A percentile compares a stretch with the other conserved stretches of the same genome.
Conservation (phyloP, 2,888 invertebrate genomes). For the Nephrotoma appendiculata region DNA sequence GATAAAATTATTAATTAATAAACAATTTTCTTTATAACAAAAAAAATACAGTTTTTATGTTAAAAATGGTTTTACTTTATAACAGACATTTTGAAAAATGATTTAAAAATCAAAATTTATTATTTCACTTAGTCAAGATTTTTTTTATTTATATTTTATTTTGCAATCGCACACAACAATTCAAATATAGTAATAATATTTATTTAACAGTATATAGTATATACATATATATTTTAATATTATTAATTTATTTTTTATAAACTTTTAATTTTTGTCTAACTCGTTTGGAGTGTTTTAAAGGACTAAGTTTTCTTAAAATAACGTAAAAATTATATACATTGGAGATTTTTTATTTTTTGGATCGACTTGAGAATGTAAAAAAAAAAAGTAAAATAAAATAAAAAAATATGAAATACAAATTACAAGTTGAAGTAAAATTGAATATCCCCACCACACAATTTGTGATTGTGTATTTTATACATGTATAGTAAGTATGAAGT, state of each 20-base stretch:
- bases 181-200: not conserved
- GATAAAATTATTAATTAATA: not conserved
- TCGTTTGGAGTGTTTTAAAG: not conserved
- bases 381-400: not conserved
- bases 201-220: not conserved
- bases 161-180: not conserved
- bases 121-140: not conserved
- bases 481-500: not conserved
- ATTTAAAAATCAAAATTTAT: not conserved
- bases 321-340: not conserved
- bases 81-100: not conserved
- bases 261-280: not conserved
- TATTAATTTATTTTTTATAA: not conserved
- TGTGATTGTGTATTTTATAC: not conserved
- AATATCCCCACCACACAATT: not conserved
- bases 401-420: not conserved
- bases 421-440: not conserved
- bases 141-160: not conserved
- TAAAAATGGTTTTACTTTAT: not conserved
- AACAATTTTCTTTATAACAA: not conserved
- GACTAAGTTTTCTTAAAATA: not conserved
- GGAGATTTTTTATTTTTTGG: not conserved
- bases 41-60: not conserved
- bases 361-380: not conserved
- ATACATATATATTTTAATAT: not conserved